phyloP scores from a whole-genome alignment of 2,888 invertebrate species.

The Drosophila eohydei region DNA sequence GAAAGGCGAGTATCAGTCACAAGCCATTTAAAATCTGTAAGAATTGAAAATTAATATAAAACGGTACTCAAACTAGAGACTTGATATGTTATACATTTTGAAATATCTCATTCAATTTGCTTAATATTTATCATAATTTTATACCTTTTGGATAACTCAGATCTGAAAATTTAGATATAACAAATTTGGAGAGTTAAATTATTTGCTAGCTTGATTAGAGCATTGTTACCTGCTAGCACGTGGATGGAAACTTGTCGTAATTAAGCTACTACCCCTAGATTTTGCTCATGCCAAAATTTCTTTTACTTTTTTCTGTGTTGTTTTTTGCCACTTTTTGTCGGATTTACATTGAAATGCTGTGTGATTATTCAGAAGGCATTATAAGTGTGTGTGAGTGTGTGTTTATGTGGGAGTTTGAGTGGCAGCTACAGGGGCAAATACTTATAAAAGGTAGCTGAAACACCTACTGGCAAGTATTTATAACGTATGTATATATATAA shows the following conservation, averaged over 20 bases:
- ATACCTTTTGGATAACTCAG: too few relatives aligned
- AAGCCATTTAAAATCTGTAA: not conserved
- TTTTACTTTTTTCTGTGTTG: slow-evolving; percentile 32
- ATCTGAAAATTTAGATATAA: too few relatives aligned
- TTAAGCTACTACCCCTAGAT: slow-evolving; percentile 52
- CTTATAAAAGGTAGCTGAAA: slow-evolving; percentile 37
- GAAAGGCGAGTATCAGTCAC: not conserved
- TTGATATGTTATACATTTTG: not conserved
- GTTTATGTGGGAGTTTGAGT: slow-evolving; percentile 59
- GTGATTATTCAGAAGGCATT: slow-evolving; percentile 64
- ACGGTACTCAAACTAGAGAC: not conserved
- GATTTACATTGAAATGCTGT: slow-evolving; percentile 59
- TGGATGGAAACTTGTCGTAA: slow-evolving; percentile 42
- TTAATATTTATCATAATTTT: too few relatives aligned
- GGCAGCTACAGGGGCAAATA: slow-evolving; percentile 56
- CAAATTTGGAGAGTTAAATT: not conserved
- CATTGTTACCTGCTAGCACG: not conserved
- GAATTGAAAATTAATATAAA: not conserved
- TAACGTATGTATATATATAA: not conserved
- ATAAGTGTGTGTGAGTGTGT: slow-evolving; percentile 19
- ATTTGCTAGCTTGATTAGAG: not conserved
- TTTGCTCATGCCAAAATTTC: slow-evolving; percentile 58
- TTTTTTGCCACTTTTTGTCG: slow-evolving; percentile 41
- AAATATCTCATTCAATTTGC: not conserved
- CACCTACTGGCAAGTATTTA: slow-evolving; percentile 40